phyloP scores from a whole-genome alignment of 2,797 vertebrate species.

The Anolis apletophallus region DNA sequence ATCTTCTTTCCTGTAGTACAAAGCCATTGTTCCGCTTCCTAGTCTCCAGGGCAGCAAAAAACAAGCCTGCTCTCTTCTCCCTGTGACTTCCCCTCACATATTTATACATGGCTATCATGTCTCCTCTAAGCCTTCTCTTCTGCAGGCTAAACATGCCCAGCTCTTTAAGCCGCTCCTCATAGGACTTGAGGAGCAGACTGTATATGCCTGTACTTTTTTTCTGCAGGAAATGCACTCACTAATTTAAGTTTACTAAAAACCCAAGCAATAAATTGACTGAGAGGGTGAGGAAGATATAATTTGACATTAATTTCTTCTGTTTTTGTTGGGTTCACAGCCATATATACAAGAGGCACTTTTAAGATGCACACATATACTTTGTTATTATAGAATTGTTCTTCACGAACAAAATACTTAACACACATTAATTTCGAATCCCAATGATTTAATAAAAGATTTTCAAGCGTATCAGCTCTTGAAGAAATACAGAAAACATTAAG shows the following conservation, averaged over 20 bases:
- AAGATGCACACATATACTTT: neutral
- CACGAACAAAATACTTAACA: neutral
- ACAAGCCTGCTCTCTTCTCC: too few relatives aligned
- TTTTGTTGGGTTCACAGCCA: neutral
- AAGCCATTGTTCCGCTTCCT: too few relatives aligned
- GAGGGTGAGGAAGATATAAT: neutral
- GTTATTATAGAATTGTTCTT: neutral
- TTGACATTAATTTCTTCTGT: neutral
- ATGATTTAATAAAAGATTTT: neutral
- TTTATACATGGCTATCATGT: too few relatives aligned
- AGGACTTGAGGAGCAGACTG: neutral
- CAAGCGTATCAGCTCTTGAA: neutral
- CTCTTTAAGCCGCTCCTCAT: too few relatives aligned
- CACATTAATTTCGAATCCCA: neutral
- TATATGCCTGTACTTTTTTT: neutral
- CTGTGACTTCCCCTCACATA: too few relatives aligned
- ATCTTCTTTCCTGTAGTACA: too few relatives aligned
- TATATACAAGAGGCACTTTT: neutral
- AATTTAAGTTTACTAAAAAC: neutral
- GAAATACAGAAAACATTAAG: slow-evolving; percentile 24
- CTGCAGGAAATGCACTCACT: neutral
- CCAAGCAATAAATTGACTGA: neutral
- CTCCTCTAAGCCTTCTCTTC: too few relatives aligned
- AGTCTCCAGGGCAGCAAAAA: too few relatives aligned
- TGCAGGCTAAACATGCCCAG: too few relatives aligned